Conservation (phyloP, 2,888 invertebrate species). For the Beris chalybata region DNA sequence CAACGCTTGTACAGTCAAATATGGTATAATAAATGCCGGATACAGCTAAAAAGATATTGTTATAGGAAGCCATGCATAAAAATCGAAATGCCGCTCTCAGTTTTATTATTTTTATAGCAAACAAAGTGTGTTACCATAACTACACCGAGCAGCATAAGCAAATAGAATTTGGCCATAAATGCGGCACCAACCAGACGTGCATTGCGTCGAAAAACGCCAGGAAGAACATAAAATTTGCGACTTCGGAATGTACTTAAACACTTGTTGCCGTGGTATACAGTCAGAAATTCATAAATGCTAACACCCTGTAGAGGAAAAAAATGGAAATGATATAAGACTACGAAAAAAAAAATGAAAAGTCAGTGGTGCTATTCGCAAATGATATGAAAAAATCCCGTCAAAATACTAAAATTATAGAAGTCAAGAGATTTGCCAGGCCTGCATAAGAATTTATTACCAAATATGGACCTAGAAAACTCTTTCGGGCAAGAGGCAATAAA, state of each 20-base stretch:
- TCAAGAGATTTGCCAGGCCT: too few species aligned
- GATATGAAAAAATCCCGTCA: too few species aligned
- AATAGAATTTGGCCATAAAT: slow-evolving; percentile 44
- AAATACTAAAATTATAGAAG: too few species aligned
- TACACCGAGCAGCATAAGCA: slow-evolving; percentile 43
- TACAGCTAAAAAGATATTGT: slow-evolving; percentile 42
- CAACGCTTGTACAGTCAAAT: slow-evolving; percentile 44
- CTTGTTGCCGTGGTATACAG: slow-evolving; percentile 32
- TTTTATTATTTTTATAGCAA: neutral
- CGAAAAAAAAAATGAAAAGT: too few species aligned
- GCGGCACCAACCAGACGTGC: slow-evolving; percentile 44
- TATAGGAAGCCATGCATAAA: neutral
- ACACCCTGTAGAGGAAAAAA: slow-evolving; percentile 21
- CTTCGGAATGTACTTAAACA: slow-evolving; percentile 41
- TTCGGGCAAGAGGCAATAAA: too few species aligned
- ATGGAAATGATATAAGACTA: too few species aligned
- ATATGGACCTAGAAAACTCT: too few species aligned
- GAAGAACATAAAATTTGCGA: slow-evolving; percentile 43
- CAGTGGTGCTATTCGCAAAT: too few species aligned
- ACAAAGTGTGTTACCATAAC: slow-evolving; percentile 32
- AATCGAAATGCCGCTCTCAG: neutral
- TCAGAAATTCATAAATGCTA: slow-evolving; percentile 35
- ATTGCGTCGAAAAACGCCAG: slow-evolving; percentile 44
- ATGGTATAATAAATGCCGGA: slow-evolving; percentile 45
- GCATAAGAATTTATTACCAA: too few species aligned